Percentiles rank a stretch among this genome's conserved stretches.
Evolutionary conservation across 2,888 invertebrate genomes (phyloP).

Genomic region (Drosophila testacea): DNA sequence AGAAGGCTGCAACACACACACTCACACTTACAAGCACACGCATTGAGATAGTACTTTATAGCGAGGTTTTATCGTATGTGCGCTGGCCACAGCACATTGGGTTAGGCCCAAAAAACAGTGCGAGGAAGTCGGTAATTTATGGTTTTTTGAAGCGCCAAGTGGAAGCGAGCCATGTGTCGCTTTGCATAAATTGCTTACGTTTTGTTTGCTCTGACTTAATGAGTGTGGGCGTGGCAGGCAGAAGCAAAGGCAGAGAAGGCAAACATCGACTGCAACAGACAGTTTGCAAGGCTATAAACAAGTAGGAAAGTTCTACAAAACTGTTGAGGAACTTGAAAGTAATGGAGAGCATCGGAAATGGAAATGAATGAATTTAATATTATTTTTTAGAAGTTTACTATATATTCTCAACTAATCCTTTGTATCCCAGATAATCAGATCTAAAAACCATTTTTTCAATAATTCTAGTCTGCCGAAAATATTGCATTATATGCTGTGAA

Average conservation of each 20-base stretch:
- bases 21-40: constrained; percentile 6
- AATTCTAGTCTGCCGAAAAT: too few species aligned
- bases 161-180: constrained; percentile 63
- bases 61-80: constrained; percentile 44
- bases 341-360: neutral
- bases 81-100: constrained; percentile 38
- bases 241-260: too few species aligned
- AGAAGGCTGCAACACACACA: constrained; percentile 32
- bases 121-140: constrained; percentile 46
- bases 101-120: constrained; percentile 34
- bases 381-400: neutral
- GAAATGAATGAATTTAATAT: neutral
- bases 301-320: neutral
- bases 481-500: too few species aligned
- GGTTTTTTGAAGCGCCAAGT: constrained; percentile 52
- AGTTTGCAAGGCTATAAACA: constrained; percentile 18
- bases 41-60: constrained; percentile 23
- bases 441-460: too few species aligned
- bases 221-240: constrained; percentile 43
- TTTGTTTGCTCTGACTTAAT: constrained; percentile 73
- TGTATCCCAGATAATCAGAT: too few species aligned
- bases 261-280: neutral
- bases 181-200: constrained; percentile 75
- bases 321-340: neutral
- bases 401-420: too few species aligned